Evolutionary conservation across 1,140 invertebrate genomes (phyloP), one percentile per base, ranked within the genome.

Genomic region (Phenacoccus solenopsis): DNA sequence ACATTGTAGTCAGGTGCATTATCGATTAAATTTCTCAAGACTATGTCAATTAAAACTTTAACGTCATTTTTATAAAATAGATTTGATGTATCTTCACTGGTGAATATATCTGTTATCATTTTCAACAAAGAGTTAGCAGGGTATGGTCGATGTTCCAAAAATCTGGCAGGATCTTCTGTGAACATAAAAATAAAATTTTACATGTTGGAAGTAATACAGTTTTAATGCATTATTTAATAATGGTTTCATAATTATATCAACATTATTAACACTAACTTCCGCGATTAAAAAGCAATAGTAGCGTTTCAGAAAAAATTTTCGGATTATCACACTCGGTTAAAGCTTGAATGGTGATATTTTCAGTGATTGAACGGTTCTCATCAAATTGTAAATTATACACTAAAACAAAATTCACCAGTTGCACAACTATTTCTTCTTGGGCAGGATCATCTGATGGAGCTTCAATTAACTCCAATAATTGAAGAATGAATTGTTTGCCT

Each of bases 41-140:
- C 87, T 76, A 97, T 95, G 77, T 96, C 94, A 73, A 96, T 88
- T 27, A 96, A 82, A 35, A 96, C 93, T 80, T 91, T 92, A 1
- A 90, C 87, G 78, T 97, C 93, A 77, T 96, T 97, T 0, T 92
- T 94, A 77, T 96, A 97, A 77, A 96, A 92, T 32, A 96, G 83
- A 73, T 85, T 83, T 0, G 93, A 88, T 4, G 92, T 93, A 49
- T 84, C 80, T 69, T 85, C 81, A 67, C 84, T 85, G 61, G 84
- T 86, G 77, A 94, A 94, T 67, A 96, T 78, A 78, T 96, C 93
- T 49, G 86, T 86, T 70, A 93, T 87, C 72, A 97, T 83, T 80
- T 96, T 95, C 59, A 96, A 80, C 13, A 95, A 87, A 5, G 93
- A 92, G 81, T 96, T 89, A 57, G 86, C 84, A 7, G 88, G 87